Evolutionary conservation across 2,888 invertebrate species (phyloP), one percentile per base, ranked within the genome.

Genomic region (Apodemia zela): DNA sequence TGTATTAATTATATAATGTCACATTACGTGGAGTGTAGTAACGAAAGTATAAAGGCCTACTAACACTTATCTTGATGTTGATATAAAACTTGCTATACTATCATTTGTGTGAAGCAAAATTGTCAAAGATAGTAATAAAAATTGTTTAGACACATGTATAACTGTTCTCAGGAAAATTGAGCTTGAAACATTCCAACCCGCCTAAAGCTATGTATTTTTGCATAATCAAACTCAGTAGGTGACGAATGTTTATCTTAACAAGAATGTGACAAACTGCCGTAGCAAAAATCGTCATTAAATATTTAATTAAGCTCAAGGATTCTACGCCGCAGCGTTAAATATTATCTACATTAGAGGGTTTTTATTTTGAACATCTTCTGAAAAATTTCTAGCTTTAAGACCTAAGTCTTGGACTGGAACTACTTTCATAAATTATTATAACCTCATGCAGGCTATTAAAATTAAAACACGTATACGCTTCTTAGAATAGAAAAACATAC

Each of bases 281-380:
- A 29, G 29, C 29, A 29, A 6, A 13, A 51, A 51, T 11, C 51
- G 11, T 4, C 51, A 51, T 17, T 51, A 51, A 51, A 51, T 51
- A 51, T 51, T 51, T 51, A 51, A 51, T 8, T 51, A 51, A 51
- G 51, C 18, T 18, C 51, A 10, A 51, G 21, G 11, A 51, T 51
- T 51, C 11, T 51, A 51, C 51, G 21, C 51, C 2, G 51, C 8
- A 8, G 51, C 4, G 11, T 51, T 17, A 1, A 51, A 51, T 51
- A 13, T 8, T 51, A 51, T 51, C 21, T 21, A 21, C 21, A 21
- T 21, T 21, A 21, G 21, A 21, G 21, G 21, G 21, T 21, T 21
- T 21, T 21, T 21, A 21, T 21, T 21, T 21, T 21, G 21, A 21
- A 21, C 21, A 21, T 21, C 21, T 21, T 21, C 21, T 21, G 21